phyloP scores from a whole-genome alignment of 2,888 invertebrate genomes.

The Lordiphosa fenestrarum region DNA sequence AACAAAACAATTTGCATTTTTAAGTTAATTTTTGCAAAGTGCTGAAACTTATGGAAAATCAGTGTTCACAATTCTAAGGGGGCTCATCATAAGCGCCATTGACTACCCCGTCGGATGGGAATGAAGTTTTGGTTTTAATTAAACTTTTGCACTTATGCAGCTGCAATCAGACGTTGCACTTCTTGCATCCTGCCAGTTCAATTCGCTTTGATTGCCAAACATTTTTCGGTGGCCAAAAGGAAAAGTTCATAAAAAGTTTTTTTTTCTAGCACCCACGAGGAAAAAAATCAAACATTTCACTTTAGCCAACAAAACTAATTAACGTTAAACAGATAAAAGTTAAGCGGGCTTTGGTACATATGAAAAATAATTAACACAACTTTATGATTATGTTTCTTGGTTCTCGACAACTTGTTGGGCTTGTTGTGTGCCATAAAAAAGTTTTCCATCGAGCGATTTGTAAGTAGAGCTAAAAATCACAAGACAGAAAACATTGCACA shows the following conservation, averaged over 20 bases:
- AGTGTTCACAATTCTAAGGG: conserved; percentile 41
- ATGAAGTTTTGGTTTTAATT: conserved; percentile 64
- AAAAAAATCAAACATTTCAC: conserved; percentile 77
- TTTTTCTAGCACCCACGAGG: conserved; percentile 38
- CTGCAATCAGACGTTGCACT: conserved; percentile 52
- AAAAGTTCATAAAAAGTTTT: conserved; percentile 48
- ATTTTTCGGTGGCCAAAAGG: conserved; percentile 13
- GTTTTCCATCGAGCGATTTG: conserved; percentile 57
- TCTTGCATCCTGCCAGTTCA: conserved; percentile 55
- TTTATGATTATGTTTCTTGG: conserved; percentile 61
- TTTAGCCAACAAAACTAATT: conserved; percentile 77
- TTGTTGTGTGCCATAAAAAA: conserved; percentile 35
- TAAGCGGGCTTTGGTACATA: conserved; percentile 48
- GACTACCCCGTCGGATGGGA: too few relatives aligned
- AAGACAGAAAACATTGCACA: conserved; percentile 66
- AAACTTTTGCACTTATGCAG: conserved; percentile 79
- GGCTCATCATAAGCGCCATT: conserved; percentile 65
- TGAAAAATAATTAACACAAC: conserved; percentile 76
- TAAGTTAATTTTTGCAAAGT: conserved; percentile 66
- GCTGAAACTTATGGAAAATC: conserved; percentile 42
- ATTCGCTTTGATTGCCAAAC: conserved; percentile 76
- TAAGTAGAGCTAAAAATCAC: conserved; percentile 69
- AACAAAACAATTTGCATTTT: conserved; percentile 80
- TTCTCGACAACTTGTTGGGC: conserved; percentile 47
- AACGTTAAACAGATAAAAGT: conserved; percentile 77